Evolutionary conservation across 2,888 invertebrate species (phyloP), one percentile per base, ranked within the genome.

Genomic region (Tachina lurida): DNA sequence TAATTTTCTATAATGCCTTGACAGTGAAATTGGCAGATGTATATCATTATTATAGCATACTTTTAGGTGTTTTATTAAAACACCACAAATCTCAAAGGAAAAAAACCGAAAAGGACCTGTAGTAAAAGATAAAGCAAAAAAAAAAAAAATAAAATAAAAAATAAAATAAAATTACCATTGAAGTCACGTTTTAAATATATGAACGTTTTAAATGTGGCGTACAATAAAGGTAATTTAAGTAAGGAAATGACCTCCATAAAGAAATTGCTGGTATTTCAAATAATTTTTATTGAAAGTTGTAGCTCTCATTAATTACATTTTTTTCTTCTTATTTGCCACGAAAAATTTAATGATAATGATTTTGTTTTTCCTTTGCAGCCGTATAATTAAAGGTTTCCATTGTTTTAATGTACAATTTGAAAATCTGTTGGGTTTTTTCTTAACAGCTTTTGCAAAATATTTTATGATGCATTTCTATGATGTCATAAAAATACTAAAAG

Each of bases 1-100:
- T 91, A 91, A 91, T 91, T 91, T 91, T 91, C 91, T 73, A 88
- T 89, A 90, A 91, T 90, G 90, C 90, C 90, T 91, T 91, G 91
- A 89, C 91, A 91, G 90, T 89, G 89, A 91, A 90, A 91, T 91
- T 91, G 91, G 91, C 91, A 90, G 71, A 65, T 76, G 76, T 84
- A 84, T 84, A 84, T 76, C 80, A 84, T 82, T 75, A 67, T 67
- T 85, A 68, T 73, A 81, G 86, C 87, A 87, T 84, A 87, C 84
- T 74, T 86, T 87, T 82, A 78, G 86, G 83, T 52, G 78, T 60
- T 62, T 56, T 83, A 19, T 84, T 73, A 22, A 49, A 75, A 63
- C 56, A 43, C 47, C 56, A 70, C 49, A 62, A 22, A 63, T 43
- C 52, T 39, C 47, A 49, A 43, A 71, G 67, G 19, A 15, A 31